Conservation (phyloP, 64 coral and sea anemone genomes). For the Pocillopora verrucosa region DNA sequence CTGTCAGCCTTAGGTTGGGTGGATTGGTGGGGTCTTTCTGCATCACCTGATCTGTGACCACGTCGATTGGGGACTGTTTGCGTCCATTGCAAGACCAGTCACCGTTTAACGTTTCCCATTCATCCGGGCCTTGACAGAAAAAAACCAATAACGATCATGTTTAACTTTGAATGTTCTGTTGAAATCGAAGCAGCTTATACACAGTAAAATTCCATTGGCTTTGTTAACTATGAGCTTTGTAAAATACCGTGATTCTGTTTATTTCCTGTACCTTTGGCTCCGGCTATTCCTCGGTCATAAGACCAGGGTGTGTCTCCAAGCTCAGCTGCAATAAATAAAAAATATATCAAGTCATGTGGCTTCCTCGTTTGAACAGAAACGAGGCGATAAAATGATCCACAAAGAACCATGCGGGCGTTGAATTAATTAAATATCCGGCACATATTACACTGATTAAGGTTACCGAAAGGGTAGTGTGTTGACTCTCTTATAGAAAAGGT, state of each 20-base stretch:
- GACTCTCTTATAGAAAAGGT: too few species aligned
- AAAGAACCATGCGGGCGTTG: too few species aligned
- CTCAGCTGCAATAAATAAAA: neutral
- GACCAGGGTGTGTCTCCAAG: neutral
- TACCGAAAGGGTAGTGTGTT: too few species aligned
- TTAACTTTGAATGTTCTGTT: too few species aligned
- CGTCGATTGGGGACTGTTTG: neutral
- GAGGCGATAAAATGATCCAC: neutral
- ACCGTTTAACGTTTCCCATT: constrained; percentile 17
- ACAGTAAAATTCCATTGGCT: too few species aligned
- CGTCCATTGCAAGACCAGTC: constrained; percentile 3
- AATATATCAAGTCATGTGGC: neutral
- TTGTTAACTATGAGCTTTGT: too few species aligned
- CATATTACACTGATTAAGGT: too few species aligned
- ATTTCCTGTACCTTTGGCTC: neutral
- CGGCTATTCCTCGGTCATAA: neutral
- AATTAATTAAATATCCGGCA: too few species aligned
- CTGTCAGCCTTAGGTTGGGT: neutral
- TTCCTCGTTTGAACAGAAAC: neutral
- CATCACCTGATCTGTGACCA: neutral
- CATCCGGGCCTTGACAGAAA: constrained; percentile 17
- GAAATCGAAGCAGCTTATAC: too few species aligned
- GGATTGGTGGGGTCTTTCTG: neutral
- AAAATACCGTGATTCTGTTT: too few species aligned
- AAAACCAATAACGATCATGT: neutral